Evolutionary conservation across 2,888 invertebrate genomes (phyloP).

Genomic region (Acheta domesticus): DNA sequence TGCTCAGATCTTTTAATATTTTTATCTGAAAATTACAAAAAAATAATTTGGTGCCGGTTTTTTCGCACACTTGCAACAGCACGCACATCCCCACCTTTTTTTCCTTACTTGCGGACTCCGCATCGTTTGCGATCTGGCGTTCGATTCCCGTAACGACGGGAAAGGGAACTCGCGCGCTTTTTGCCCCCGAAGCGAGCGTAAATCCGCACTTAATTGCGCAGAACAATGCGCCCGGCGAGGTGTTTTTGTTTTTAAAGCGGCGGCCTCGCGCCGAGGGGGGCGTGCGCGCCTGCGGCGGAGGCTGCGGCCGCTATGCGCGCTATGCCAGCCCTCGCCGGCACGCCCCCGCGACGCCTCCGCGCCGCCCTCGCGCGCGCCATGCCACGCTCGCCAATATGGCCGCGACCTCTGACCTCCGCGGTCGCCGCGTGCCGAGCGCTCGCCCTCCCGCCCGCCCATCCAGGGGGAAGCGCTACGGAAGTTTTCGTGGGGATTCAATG

Average conservation of each 20-base stretch:
- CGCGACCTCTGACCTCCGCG: neutral
- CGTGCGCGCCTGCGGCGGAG: neutral
- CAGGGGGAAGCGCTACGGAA: neutral
- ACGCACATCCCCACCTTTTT: too few relatives aligned
- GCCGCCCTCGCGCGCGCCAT: neutral
- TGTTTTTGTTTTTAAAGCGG: neutral
- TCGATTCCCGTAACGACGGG: neutral
- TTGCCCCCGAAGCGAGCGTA: neutral
- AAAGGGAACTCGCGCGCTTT: neutral
- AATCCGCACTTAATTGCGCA: constrained; percentile 18
- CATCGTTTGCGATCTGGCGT: neutral
- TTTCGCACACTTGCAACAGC: too few relatives aligned
- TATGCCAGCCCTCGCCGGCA: neutral
- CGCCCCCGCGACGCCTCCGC: neutral
- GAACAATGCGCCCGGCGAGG: constrained; percentile 7
- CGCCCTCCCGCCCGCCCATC: neutral
- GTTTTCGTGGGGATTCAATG: too few relatives aligned
- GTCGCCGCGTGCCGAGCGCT: neutral
- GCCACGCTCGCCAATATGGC: neutral
- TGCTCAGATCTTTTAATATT: too few relatives aligned
- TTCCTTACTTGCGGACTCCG: too few relatives aligned
- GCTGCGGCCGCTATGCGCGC: neutral
- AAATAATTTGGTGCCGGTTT: too few relatives aligned
- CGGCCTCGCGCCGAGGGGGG: neutral
- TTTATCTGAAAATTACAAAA: too few relatives aligned